phyloP scores from a whole-genome alignment of 2,797 vertebrate genomes.

The Poecilia picta region DNA sequence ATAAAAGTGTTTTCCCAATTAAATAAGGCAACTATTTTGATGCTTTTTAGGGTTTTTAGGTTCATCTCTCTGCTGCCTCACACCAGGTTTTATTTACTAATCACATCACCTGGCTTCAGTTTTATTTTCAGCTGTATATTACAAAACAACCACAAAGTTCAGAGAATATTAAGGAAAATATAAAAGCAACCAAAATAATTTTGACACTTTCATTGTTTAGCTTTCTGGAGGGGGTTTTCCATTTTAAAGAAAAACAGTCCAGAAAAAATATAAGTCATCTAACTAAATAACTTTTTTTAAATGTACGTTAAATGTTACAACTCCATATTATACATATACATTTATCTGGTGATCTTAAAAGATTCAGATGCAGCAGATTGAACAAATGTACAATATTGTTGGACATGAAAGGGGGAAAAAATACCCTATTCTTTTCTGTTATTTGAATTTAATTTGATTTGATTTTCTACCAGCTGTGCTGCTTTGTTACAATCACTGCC shows the following conservation, averaged over 20 bases:
- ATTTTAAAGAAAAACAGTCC: background rate
- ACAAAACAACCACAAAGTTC: background rate
- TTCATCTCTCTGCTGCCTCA: background rate
- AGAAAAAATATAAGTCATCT: background rate
- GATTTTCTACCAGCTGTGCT: background rate
- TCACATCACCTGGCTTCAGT: background rate
- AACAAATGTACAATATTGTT: background rate
- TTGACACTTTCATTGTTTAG: background rate
- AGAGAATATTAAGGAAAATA: background rate
- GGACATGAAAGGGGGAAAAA: background rate
- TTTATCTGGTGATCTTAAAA: background rate
- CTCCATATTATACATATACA: background rate
- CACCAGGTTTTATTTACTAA: background rate
- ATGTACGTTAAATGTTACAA: background rate
- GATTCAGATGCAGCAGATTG: background rate
- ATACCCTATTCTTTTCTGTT: background rate
- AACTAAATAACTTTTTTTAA: background rate
- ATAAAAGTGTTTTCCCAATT: background rate
- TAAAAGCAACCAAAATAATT: background rate
- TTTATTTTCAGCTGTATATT: background rate
- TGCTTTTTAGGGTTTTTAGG: background rate
- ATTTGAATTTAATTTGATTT: background rate
- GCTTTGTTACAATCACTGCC: background rate
- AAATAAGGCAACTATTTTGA: background rate
- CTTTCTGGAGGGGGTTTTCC: background rate